Evolutionary conservation across 2,113 vertebrate genomes (phyloP), one percentile per base, ranked within the genome.

Genomic region (Labeo catla): DNA sequence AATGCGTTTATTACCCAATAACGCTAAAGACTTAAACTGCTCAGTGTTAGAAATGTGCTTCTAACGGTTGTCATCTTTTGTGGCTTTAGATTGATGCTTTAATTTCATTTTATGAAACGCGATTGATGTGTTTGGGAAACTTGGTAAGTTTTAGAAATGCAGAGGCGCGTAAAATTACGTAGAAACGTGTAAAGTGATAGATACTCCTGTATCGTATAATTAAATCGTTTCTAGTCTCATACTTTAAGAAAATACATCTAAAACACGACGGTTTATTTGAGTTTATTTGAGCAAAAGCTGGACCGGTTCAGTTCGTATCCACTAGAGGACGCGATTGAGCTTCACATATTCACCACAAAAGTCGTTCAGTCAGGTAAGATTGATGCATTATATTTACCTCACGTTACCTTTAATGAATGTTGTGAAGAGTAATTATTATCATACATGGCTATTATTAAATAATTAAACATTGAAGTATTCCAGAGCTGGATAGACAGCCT

Each of bases 261-360:
- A 82, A 66, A 21, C 19, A 4, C 43, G 63, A 63, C n/a, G 28
- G 57, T 65, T 63, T 34, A 21, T 81, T 49, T 73, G 21, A 43
- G 23, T 81, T 52, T 57, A n/a, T n/a, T n/a, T n/a, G 4, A 9
- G 21, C 28, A 34, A 50, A 36, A 2, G 13, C 61, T 7, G 12
- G 13, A 34, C 23, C 47, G 19, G 19, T 36, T 34, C 21, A 34
- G 54, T 11, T 47, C 6, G 8, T 47, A 16, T 78, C 6, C 84
- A 19, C 74, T 78, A 85, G 84, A 85, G 84, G 19, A 34, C 61
- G 23, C 39, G 45, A 54, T 49, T 39, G 39, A 66, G 28, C 74
- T 23, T 9, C 12, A 76, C 16, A 72, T 6, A 5, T 61, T 59
- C 52, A n/a, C 65, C 28, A 2, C 34, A 21, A 2, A 36, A 72